Conservation (phyloP, 1,140 invertebrate genomes). For the Carposina sasakii region DNA sequence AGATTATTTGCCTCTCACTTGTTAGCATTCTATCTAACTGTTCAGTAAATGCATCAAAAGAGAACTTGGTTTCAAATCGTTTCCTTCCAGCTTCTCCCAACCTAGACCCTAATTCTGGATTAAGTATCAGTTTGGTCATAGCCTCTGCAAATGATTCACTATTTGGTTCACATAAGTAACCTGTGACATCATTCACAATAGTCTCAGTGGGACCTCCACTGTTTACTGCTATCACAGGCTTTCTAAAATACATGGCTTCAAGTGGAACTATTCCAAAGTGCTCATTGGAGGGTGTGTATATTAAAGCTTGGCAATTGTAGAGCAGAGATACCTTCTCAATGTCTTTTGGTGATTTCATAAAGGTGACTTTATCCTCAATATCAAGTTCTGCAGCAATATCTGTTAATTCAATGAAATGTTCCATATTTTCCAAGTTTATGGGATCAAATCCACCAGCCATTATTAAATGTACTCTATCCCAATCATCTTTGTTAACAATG, state of each 20-base stretch:
- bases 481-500: conserved; percentile 71
- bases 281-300: conserved; percentile 98
- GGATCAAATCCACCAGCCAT: conserved; percentile 98
- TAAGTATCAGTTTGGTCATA: conserved; percentile 80
- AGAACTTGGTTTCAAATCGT: conserved; percentile 84
- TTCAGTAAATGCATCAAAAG: conserved; percentile 83
- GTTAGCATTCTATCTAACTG: conserved; percentile 77
- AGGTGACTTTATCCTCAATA: conserved; percentile 84
- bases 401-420: conserved; percentile 87
- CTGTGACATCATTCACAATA: conserved; percentile 89
- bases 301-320: conserved; percentile 80
- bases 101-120: conserved; percentile 73
- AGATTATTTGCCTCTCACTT: conserved; percentile 57
- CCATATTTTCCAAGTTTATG: conserved; percentile 90
- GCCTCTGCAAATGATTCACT: conserved; percentile 83
- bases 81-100: conserved; percentile 82
- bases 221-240: conserved; percentile 96
- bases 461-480: conserved; percentile 84
- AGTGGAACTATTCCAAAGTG: conserved; percentile 99
- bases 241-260: conserved; percentile 96
- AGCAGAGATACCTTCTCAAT: conserved; percentile 87
- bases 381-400: conserved; percentile 77
- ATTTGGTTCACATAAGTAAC: conserved; percentile 85
- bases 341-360: conserved; percentile 91
- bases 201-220: conserved; percentile 98